Percentiles rank a stretch among this genome's conserved stretches.
These are phyloP conservation scores for Xyrichtys novacula DNA, from an alignment of 2,797 vertebrate species.

Conservation along the genomic window DNA sequence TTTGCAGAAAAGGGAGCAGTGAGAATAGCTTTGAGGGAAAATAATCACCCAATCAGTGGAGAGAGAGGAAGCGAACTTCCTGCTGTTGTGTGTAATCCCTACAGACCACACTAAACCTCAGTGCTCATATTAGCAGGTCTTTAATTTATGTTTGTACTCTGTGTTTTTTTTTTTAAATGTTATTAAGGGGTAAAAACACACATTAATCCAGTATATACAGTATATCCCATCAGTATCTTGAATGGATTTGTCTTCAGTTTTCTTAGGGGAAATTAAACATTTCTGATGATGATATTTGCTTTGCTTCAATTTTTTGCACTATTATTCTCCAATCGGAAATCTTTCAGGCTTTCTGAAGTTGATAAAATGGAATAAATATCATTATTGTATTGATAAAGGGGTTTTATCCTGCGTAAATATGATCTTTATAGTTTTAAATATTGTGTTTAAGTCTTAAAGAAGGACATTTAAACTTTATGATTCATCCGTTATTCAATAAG, in stretches of 20 bases:
- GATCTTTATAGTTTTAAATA: not conserved
- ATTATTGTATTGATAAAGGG: constrained; percentile 8
- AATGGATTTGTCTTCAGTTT: not conserved
- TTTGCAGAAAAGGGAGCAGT: constrained; percentile 71
- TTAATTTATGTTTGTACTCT: not conserved
- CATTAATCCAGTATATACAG: too few species aligned
- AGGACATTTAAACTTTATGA: not conserved
- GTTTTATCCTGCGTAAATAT: not conserved
- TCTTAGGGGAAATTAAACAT: constrained; percentile 33
- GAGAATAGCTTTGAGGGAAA: constrained; percentile 51
- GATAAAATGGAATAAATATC: constrained; percentile 7
- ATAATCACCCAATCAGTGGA: constrained; percentile 18
- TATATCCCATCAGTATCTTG: not conserved
- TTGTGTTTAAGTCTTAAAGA: not conserved
- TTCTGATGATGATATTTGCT: constrained; percentile 7
- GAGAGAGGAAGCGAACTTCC: constrained; percentile 40
- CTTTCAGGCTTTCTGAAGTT: constrained; percentile 5
- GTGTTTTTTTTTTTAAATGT: too few species aligned
- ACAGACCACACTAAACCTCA: constrained; percentile 54
- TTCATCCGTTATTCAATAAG: not conserved
- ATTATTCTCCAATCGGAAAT: constrained; percentile 11
- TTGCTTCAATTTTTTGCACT: constrained; percentile 11
- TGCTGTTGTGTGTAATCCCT: not conserved
- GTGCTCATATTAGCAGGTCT: not conserved
- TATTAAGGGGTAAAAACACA: too few species aligned